phyloP scores from a whole-genome alignment of 2,113 vertebrate species.

The Neodon shergylaensis region DNA sequence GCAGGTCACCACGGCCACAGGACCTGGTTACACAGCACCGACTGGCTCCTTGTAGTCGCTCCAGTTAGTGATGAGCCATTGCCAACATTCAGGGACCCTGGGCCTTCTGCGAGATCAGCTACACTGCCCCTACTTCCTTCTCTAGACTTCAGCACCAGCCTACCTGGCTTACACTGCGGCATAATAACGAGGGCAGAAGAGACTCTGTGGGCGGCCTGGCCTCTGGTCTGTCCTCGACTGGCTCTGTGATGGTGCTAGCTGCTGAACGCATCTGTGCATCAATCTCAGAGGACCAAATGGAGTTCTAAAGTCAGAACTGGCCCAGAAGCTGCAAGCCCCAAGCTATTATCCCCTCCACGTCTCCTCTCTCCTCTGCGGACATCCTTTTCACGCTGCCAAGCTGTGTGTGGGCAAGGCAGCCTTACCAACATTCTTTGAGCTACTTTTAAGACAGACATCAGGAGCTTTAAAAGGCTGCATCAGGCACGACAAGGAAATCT shows the following conservation, averaged over 20 bases:
- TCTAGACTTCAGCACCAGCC: background rate
- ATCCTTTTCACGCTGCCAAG: background rate
- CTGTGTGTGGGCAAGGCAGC: background rate
- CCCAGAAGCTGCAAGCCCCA: background rate
- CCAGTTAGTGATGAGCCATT: accelerated
- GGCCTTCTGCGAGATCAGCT: background rate
- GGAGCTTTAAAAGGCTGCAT: background rate
- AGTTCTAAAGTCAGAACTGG: background rate
- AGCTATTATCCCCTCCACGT: background rate
- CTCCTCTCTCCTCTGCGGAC: background rate
- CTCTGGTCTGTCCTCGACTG: background rate
- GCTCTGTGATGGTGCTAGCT: background rate
- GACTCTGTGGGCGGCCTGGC: background rate
- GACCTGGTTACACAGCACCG: background rate
- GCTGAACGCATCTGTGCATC: background rate
- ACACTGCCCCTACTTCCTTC: no score
- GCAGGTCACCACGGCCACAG: background rate
- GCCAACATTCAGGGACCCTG: background rate
- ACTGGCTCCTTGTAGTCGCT: background rate
- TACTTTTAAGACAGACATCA: background rate
- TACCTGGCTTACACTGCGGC: background rate
- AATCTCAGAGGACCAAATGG: background rate
- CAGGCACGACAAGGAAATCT: background rate
- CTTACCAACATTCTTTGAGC: background rate
- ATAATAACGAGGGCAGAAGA: background rate